Conservation (phyloP, 2,113 vertebrate species). For the Pangasianodon gigas region DNA sequence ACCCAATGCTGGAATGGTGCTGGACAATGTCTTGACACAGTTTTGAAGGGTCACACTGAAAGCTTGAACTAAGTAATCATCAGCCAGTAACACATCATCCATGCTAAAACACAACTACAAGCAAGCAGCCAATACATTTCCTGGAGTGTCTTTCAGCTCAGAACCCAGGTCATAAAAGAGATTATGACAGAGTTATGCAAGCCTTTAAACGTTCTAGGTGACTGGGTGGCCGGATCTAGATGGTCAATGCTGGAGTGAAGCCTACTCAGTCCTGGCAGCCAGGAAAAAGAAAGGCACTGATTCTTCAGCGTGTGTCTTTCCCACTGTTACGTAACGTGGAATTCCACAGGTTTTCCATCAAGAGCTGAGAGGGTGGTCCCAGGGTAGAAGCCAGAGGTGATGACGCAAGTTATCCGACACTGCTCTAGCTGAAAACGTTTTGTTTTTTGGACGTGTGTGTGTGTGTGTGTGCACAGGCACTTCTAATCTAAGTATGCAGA, state of each 20-base stretch:
- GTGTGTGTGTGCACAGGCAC: background rate
- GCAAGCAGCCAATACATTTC: slow-evolving; percentile 11
- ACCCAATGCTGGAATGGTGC: background rate
- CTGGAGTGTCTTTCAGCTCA: slow-evolving; percentile 28
- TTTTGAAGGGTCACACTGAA: slow-evolving; percentile 21
- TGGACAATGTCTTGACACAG: slow-evolving; percentile 34
- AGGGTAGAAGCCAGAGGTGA: slow-evolving; percentile 13
- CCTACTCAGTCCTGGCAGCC: slow-evolving; percentile 8
- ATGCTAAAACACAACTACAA: slow-evolving; percentile 23
- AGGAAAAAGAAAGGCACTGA: slow-evolving; percentile 4
- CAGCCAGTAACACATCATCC: slow-evolving; percentile 20
- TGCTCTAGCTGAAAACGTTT: slow-evolving; percentile 7
- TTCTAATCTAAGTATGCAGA: background rate
- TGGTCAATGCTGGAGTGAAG: slow-evolving; percentile 20
- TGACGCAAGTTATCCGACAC: slow-evolving; percentile 34
- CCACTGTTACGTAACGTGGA: slow-evolving; percentile 40
- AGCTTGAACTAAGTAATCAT: slow-evolving; percentile 37
- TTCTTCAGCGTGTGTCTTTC: slow-evolving; percentile 24
- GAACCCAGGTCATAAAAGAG: slow-evolving; percentile 12
- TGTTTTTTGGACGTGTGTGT: background rate
- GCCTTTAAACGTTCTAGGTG: background rate
- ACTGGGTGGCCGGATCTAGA: slow-evolving; percentile 6
- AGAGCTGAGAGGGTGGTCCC: slow-evolving; percentile 31
- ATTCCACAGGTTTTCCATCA: slow-evolving; percentile 42
- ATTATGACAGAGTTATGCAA: slow-evolving; percentile 20